Percentiles rank a stretch among this genome's conserved stretches.
These are phyloP conservation scores for Malthinus seriepunctatus DNA, from an alignment of 2,888 invertebrate genomes.

Conservation along the genomic window DNA sequence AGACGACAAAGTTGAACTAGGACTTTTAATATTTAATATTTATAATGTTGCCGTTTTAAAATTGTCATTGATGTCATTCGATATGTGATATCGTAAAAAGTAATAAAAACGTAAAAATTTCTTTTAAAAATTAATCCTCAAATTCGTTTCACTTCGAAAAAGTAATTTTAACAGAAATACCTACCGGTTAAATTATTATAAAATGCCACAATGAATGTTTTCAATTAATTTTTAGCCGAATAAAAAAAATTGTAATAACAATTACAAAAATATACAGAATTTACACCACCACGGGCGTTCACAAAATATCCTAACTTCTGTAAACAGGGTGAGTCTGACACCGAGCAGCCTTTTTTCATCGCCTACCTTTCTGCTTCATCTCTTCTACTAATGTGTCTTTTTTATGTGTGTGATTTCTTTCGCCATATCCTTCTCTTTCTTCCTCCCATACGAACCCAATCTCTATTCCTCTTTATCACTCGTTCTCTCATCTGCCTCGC, in stretches of 20 bases:
- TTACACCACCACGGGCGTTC: too few relatives aligned
- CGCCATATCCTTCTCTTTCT: too few relatives aligned
- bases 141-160: slow-evolving; percentile 49
- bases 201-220: slow-evolving; percentile 39
- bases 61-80: slow-evolving; percentile 46
- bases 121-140: slow-evolving; percentile 48
- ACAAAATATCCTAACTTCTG: too few relatives aligned
- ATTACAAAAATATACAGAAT: too few relatives aligned
- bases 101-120: slow-evolving; percentile 48
- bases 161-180: slow-evolving; percentile 48
- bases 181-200: slow-evolving; percentile 40
- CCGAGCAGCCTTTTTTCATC: too few relatives aligned
- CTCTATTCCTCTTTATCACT: too few relatives aligned
- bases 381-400: too few relatives aligned
- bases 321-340: too few relatives aligned
- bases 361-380: too few relatives aligned
- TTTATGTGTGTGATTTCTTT: too few relatives aligned
- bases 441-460: too few relatives aligned
- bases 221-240: slow-evolving; percentile 41
- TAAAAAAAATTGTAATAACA: slow-evolving; percentile 31
- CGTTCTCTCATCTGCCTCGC: too few relatives aligned
- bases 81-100: slow-evolving; percentile 39
- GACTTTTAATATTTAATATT: slow-evolving; percentile 2
- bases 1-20: not conserved
- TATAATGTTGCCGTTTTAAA: slow-evolving; percentile 31